These are phyloP conservation scores for Lagorchestes hirsutus DNA, from an alignment of 2,797 vertebrate species.

Conservation along the genomic window DNA sequence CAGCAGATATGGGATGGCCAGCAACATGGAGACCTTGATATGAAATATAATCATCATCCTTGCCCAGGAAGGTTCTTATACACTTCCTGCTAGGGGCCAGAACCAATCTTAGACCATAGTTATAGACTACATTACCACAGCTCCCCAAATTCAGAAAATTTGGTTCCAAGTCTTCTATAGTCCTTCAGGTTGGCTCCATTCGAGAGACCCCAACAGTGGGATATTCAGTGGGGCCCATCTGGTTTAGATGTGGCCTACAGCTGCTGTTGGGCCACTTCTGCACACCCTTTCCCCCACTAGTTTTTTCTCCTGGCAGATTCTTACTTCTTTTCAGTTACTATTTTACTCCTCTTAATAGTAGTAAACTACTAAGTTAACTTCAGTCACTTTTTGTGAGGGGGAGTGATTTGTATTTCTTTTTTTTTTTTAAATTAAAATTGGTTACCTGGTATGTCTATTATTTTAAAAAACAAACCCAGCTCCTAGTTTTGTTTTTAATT, in stretches of 20 bases:
- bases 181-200: neutral
- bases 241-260: neutral
- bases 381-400: neutral
- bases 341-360: neutral
- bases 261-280: neutral
- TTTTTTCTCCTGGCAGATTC: neutral
- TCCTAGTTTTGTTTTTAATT: neutral
- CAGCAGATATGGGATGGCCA: neutral
- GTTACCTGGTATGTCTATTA: neutral
- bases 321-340: neutral
- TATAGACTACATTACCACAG: neutral
- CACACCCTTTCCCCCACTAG: neutral
- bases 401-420: neutral
- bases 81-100: neutral
- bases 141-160: neutral
- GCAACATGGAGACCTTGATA: neutral
- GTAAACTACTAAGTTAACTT: neutral
- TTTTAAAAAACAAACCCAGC: neutral
- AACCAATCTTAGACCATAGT: neutral
- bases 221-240: neutral
- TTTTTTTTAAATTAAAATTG: neutral
- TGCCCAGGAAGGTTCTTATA: neutral
- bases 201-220: neutral
- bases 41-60: neutral
- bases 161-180: neutral